Conservation (phyloP, 2,888 invertebrate species). For the Nudaria mundana region DNA sequence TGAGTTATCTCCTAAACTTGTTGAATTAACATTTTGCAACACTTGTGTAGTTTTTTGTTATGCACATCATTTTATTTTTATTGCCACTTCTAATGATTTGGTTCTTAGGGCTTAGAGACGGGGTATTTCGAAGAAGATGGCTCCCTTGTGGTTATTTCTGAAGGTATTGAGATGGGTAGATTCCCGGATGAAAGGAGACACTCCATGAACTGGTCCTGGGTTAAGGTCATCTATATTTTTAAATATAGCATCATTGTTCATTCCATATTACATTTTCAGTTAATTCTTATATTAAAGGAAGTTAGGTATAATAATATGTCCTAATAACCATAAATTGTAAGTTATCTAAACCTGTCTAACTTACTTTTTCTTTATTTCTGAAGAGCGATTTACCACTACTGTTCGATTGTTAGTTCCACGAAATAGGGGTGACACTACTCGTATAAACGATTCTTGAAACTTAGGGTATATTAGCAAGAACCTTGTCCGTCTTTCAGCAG, state of each 20-base stretch:
- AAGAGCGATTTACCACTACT: too few relatives aligned
- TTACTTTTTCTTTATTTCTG: too few relatives aligned
- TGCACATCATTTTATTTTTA: conserved; percentile 22
- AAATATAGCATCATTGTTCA: conserved; percentile 59
- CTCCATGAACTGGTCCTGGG: conserved; percentile 85
- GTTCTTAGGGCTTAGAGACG: conserved; percentile 78
- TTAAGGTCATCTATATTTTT: conserved; percentile 82
- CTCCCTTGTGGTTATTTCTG: conserved; percentile 82
- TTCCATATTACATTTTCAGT: conserved; percentile 66
- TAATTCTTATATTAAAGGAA: too few relatives aligned
- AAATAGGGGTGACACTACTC: too few relatives aligned
- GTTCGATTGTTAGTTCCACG: too few relatives aligned
- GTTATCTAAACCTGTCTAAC: too few relatives aligned
- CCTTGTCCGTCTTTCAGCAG: too few relatives aligned
- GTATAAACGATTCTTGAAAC: too few relatives aligned
- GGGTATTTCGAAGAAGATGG: conserved; percentile 83
- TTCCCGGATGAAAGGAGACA: conserved; percentile 82
- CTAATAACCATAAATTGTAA: too few relatives aligned
- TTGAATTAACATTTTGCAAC: conserved; percentile 14
- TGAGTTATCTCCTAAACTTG: too few relatives aligned
- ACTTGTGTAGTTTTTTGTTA: conserved; percentile 14
- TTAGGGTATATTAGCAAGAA: too few relatives aligned
- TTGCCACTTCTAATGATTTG: conserved; percentile 67
- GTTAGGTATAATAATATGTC: too few relatives aligned
- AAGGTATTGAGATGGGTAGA: conserved; percentile 83